phyloP scores from a whole-genome alignment of 2,113 vertebrate genomes.

The Pangasianodon hypophthalmus region DNA sequence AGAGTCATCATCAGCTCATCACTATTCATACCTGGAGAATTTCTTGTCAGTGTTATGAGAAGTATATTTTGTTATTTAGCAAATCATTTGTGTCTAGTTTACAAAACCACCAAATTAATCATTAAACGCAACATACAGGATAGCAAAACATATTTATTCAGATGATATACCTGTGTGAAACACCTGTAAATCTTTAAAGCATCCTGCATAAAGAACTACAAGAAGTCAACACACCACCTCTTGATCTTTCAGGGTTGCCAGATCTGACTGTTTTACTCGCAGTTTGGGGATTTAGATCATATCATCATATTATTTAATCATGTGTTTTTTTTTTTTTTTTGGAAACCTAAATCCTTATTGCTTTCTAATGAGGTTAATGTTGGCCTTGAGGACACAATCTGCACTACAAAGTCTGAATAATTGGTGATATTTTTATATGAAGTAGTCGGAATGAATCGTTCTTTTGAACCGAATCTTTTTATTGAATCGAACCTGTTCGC shows the following conservation, averaged over 20 bases:
- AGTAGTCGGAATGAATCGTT: background rate
- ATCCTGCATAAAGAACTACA: background rate
- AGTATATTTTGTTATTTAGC: background rate
- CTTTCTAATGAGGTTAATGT: background rate
- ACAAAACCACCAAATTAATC: background rate
- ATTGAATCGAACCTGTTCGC: background rate
- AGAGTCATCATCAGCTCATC: background rate
- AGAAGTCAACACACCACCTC: background rate
- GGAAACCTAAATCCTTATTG: background rate
- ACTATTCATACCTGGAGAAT: background rate
- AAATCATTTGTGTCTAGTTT: background rate
- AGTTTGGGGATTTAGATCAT: background rate
- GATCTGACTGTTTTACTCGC: background rate
- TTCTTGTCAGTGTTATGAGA: background rate
- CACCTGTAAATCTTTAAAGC: background rate
- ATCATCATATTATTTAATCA: background rate
- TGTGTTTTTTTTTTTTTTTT: background rate
- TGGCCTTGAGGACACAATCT: background rate
- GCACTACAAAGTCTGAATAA: background rate
- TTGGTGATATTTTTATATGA: background rate
- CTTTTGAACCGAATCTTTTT: background rate
- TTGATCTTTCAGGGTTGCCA: background rate
- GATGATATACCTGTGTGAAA: background rate
- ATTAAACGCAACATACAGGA: background rate
- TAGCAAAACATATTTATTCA: background rate